Evolutionary conservation across 2,888 invertebrate species (phyloP), one percentile per base, ranked within the genome.

Genomic region (Lasioglossum oenotherae): DNA sequence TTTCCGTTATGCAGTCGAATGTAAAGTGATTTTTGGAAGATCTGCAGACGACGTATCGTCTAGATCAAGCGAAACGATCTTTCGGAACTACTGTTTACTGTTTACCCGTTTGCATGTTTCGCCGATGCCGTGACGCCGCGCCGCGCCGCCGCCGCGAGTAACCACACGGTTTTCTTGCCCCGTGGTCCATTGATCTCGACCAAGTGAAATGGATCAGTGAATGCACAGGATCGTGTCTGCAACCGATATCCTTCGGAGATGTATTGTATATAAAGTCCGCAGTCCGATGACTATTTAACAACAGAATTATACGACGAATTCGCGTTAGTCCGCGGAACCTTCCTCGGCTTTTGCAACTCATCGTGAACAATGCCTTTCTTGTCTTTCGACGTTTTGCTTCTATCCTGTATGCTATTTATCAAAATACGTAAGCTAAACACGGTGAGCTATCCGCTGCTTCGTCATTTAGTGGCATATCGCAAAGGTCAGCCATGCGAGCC

Each of bases 171-270:
- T 76, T 86, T 53, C 67, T 75, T 31, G 80, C 73, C 60, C 27
- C 78, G 67, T 35, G 80, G 46, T 79, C 81, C 81, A 81, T 82
- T 81, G 81, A 84, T 84, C 80, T 44, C 35, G 27, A 41, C 49
- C 69, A n/a, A 75, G 72, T 46, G 64, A 57, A 78, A 75, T 74
- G 46, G 78, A 83, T 74, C 71, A 77, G 72, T 41, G 84, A 73
- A 74, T 84, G 67, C 46, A 53, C n/a, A 2, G 46, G 16, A 71
- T 64, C 71, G 35, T 57, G 46, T 14, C 27, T 53, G 72, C 16
- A 73, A 84, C 31, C 60, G 74, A 83, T 71, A 83, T 16, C 27
- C 23, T 27, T 35, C 60, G n/a, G 5, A 14, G 31, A 5, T 14
- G n/a, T 6, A 35, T n/a, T 4, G 4, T 35, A 23, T 49, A 23